A percentile compares a stretch with the other conserved stretches of the same genome.
Evolutionary conservation across 2,113 vertebrate species (phyloP).

Genomic region (Melanerpes aurifrons): DNA sequence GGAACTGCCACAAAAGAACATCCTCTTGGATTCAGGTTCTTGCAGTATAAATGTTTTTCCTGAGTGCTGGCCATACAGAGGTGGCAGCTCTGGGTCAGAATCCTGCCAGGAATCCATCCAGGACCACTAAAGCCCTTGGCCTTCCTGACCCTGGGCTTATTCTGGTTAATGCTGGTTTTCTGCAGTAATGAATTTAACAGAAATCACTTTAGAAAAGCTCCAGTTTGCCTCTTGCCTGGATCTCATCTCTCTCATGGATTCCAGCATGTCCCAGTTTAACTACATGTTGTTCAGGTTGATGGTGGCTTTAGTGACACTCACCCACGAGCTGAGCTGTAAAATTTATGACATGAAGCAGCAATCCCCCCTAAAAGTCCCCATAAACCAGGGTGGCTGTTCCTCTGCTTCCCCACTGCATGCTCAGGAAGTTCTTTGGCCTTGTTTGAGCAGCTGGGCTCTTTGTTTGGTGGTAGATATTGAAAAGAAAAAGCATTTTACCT

Average conservation of each 20-base stretch:
- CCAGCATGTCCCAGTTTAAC: not conserved
- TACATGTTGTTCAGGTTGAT: not conserved
- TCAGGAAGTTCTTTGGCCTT: not conserved
- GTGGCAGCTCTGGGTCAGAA: not conserved
- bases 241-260: not conserved
- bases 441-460: slow-evolving; percentile 26
- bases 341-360: not conserved
- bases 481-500: not conserved
- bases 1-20: accelerated
- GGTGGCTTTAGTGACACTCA: not conserved
- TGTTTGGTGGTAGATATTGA: not conserved
- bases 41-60: not conserved
- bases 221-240: not conserved
- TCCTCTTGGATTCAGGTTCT: not conserved
- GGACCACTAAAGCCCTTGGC: not conserved
- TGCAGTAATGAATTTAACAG: not conserved
- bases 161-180: not conserved
- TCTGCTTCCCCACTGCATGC: not conserved
- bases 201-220: not conserved
- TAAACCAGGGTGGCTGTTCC: not conserved
- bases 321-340: not conserved
- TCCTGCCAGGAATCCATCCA: not conserved
- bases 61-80: not conserved
- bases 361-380: not conserved
- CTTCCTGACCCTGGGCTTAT: not conserved